A percentile compares a stretch with the other conserved stretches of the same genome.
These are phyloP conservation scores for Phenganax subtilis DNA, from an alignment of 92 coral and sea anemone species.

Conservation along the genomic window DNA sequence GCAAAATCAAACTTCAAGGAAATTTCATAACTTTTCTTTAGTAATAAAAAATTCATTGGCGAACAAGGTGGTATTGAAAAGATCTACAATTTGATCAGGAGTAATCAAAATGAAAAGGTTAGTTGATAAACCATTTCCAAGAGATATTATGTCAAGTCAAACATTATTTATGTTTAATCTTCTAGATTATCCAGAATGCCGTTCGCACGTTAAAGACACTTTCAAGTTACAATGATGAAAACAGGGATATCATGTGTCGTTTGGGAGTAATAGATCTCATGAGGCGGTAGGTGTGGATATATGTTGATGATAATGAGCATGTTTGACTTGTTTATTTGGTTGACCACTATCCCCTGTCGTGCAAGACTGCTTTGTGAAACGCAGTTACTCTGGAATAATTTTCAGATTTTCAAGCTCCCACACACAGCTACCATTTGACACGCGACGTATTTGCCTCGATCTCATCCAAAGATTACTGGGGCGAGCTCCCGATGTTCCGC, in stretches of 20 bases:
- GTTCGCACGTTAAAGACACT: slow-evolving; percentile 67
- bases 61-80: slow-evolving; percentile 78
- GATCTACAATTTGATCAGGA: slow-evolving; percentile 60
- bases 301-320: not conserved
- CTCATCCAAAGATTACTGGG: slow-evolving; percentile 75
- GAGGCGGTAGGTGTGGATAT: slow-evolving; percentile 51
- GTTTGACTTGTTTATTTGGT: too few species aligned
- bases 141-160: not conserved
- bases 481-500: slow-evolving; percentile 52
- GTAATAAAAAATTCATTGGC: slow-evolving; percentile 77
- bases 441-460: slow-evolving; percentile 72
- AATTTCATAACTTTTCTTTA: slow-evolving; percentile 8
- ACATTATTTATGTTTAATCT: too few species aligned
- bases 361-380: not conserved
- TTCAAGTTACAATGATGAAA: slow-evolving; percentile 70
- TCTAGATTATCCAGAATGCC: slow-evolving; percentile 46
- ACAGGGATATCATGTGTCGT: slow-evolving; percentile 67
- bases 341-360: not conserved
- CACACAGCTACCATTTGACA: slow-evolving; percentile 50
- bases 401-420: slow-evolving; percentile 44
- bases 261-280: slow-evolving; percentile 69
- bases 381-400: not conserved
- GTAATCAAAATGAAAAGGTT: slow-evolving; percentile 61
- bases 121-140: not conserved
- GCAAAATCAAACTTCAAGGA: too few species aligned